Percentiles rank a stretch among this genome's conserved stretches.
Conservation (phyloP, 2,797 vertebrate genomes). For the Danionella dracula region DNA sequence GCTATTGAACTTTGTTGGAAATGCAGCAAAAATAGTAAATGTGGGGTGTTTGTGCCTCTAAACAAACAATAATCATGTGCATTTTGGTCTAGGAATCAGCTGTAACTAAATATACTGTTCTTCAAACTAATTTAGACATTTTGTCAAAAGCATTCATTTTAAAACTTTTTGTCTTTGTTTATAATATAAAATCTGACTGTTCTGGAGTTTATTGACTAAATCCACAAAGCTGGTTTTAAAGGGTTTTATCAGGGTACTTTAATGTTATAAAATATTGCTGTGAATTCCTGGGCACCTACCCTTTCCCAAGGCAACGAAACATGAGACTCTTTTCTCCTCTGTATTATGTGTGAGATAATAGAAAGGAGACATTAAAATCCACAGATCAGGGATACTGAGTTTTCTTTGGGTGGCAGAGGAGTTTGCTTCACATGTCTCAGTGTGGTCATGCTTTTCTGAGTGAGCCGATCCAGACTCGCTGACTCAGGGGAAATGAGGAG, state of each 20-base stretch:
- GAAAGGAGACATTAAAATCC: slow-evolving; percentile 29
- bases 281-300: slow-evolving; percentile 34
- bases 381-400: slow-evolving; percentile 34
- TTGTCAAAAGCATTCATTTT: background rate
- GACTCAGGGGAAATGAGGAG: background rate
- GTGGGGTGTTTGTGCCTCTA: no score
- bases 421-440: background rate
- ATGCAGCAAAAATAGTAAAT: no score
- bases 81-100: no score
- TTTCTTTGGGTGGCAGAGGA: slow-evolving; percentile 1
- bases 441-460: slow-evolving; percentile 17
- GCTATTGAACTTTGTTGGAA: no score
- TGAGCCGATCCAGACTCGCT: background rate
- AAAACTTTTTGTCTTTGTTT: background rate
- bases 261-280: background rate
- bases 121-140: background rate
- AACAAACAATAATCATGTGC: no score
- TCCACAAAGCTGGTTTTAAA: background rate
- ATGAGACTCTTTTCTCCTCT: slow-evolving; percentile 34
- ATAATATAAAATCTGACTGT: background rate
- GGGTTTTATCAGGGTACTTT: slow-evolving; percentile 17
- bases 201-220: slow-evolving; percentile 1
- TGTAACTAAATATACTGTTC: no score
- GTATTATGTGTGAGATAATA: slow-evolving; percentile 42
- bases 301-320: slow-evolving; percentile 38